phyloP scores from a whole-genome alignment of 2,797 vertebrate species.

The Phoeniculus purpureus region DNA sequence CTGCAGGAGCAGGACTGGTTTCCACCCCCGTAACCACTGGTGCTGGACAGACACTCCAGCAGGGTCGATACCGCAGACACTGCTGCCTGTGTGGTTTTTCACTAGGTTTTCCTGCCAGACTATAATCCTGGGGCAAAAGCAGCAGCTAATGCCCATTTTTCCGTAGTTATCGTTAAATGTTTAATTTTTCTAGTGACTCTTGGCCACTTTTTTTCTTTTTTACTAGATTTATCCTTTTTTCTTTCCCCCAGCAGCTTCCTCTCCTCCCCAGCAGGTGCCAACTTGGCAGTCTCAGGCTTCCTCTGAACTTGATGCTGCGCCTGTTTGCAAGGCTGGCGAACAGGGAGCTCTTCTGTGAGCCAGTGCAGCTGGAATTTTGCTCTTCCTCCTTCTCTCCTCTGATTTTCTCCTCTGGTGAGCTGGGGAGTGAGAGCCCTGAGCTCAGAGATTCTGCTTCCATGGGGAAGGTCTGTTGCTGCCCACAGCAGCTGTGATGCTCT shows the following conservation, averaged over 20 bases:
- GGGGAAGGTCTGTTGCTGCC: not conserved
- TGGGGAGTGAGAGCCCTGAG: not conserved
- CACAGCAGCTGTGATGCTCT: not conserved
- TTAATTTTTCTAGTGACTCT: not conserved
- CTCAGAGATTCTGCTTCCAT: not conserved
- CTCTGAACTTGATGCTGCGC: constrained; percentile 42
- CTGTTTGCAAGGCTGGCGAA: constrained; percentile 58
- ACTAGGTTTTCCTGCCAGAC: not conserved
- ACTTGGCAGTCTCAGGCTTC: constrained; percentile 57
- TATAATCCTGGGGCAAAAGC: not conserved
- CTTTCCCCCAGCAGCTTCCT: constrained; percentile 26
- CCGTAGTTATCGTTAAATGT: not conserved
- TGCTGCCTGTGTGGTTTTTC: not conserved
- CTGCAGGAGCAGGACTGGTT: not conserved
- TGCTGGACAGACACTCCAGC: not conserved
- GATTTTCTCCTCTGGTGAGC: not conserved
- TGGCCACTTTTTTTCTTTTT: not conserved
- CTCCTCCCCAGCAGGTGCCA: constrained; percentile 57
- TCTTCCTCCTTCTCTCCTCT: not conserved
- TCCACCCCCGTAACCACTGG: not conserved
- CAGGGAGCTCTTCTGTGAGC: constrained; percentile 66
- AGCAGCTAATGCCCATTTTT: not conserved
- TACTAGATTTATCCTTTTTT: not conserved
- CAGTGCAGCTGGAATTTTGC: constrained; percentile 65
- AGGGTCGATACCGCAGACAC: not conserved